Conservation (phyloP, 2,797 vertebrate species). For the Staurois parvus region DNA sequence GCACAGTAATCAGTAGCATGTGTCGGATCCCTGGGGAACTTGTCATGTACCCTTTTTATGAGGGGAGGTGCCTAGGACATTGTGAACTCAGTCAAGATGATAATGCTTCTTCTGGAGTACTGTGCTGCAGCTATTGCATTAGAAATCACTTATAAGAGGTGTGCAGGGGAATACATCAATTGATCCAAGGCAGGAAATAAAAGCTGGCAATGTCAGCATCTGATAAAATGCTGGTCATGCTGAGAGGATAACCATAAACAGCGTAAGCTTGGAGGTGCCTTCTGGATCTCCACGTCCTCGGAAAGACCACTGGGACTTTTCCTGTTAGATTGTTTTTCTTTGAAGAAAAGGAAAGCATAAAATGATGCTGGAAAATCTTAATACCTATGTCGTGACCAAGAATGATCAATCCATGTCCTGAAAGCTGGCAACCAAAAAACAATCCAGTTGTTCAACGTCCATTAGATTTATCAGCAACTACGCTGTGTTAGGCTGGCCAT, state of each 20-base stretch:
- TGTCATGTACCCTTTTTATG: not conserved
- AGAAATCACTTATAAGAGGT: slow-evolving; percentile 12
- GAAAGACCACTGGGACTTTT: not conserved
- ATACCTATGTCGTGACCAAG: not conserved
- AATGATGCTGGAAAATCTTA: not conserved
- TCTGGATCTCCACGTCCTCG: not conserved
- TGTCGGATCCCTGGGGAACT: not conserved
- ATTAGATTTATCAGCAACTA: no score
- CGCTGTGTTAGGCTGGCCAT: no score
- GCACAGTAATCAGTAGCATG: slow-evolving; percentile 28
- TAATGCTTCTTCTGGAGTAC: not conserved
- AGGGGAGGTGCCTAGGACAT: slow-evolving; percentile 14
- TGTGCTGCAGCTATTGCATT: slow-evolving; percentile 9
- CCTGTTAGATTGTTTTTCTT: not conserved
- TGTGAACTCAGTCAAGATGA: not conserved
- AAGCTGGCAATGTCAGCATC: slow-evolving; percentile 10
- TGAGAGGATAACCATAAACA: not conserved
- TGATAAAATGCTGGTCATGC: slow-evolving; percentile 12
- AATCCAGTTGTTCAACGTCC: no score
- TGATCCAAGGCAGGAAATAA: slow-evolving; percentile 42
- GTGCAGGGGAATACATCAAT: slow-evolving; percentile 3
- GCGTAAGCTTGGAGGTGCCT: not conserved
- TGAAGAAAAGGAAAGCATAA: no score
- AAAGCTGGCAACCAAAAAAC: not conserved
- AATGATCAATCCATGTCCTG: not conserved